These are phyloP conservation scores for Aphyosemion australe DNA, from an alignment of 2,113 vertebrate genomes.

Conservation along the genomic window DNA sequence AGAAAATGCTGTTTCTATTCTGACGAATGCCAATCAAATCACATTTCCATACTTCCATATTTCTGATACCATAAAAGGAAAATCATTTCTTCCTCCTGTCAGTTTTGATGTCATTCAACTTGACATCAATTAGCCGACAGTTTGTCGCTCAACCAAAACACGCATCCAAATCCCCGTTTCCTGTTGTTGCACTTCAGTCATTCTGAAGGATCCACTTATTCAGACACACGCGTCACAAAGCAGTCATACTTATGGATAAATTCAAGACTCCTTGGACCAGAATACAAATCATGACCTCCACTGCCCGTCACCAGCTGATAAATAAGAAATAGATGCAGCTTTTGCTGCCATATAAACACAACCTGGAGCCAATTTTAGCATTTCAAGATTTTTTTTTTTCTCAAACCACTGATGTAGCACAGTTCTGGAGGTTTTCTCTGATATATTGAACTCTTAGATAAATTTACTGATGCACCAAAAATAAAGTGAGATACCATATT, in stretches of 20 bases:
- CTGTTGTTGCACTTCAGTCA: constrained; percentile 39
- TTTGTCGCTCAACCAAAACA: constrained; percentile 38
- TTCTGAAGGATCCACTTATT: constrained; percentile 45
- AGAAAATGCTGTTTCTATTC: too few relatives aligned
- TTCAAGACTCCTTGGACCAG: constrained; percentile 27
- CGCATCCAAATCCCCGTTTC: constrained; percentile 37
- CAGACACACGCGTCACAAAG: constrained; percentile 20
- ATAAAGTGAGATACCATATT: background rate
- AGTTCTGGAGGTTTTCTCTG: constrained; percentile 2
- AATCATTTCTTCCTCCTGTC: background rate
- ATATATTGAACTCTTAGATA: constrained; percentile 1
- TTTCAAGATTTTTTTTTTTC: constrained; percentile 8
- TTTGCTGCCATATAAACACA: constrained; percentile 21
- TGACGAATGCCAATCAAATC: too few relatives aligned
- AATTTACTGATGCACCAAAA: background rate
- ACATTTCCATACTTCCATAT: background rate
- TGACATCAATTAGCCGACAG: constrained; percentile 39
- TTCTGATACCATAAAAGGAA: background rate
- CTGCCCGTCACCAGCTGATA: constrained; percentile 38
- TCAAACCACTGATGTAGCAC: constrained; percentile 1
- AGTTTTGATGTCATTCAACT: constrained; percentile 2
- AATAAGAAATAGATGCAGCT: constrained; percentile 43
- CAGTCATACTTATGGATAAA: constrained; percentile 59
- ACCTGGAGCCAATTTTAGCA: constrained; percentile 33
- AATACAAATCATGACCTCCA: constrained; percentile 67